Evolutionary conservation across 2,797 vertebrate genomes (phyloP).

Genomic region (Danio albolineatus): DNA sequence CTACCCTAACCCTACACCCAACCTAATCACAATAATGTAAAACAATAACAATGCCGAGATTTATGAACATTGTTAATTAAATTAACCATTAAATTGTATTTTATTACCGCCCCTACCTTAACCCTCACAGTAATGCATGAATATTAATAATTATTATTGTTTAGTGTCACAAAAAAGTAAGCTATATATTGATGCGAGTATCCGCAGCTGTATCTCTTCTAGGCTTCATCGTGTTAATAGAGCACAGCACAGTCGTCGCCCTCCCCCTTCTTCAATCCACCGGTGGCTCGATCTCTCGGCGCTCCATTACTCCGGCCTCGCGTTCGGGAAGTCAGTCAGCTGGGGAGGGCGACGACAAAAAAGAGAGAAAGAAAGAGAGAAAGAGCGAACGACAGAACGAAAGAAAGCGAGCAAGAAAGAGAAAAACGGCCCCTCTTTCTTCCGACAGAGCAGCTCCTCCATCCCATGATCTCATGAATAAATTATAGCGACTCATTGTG

Average conservation of each 20-base stretch:
- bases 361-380: conserved; percentile 55
- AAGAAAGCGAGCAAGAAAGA: conserved; percentile 61
- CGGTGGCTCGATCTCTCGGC: conserved; percentile 37
- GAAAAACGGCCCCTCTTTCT: conserved; percentile 71
- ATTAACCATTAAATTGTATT: too few species aligned
- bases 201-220: too few species aligned
- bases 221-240: background rate
- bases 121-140: too few species aligned
- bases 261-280: too few species aligned
- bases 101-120: too few species aligned
- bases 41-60: too few species aligned
- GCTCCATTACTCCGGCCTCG: conserved; percentile 63
- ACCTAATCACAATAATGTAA: too few species aligned
- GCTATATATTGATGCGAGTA: too few species aligned
- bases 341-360: conserved; percentile 64
- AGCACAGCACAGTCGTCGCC: conserved; percentile 26
- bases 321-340: conserved; percentile 59
- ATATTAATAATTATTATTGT: too few species aligned
- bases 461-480: conserved; percentile 83
- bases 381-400: background rate
- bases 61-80: too few species aligned
- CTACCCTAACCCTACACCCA: too few species aligned
- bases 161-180: too few species aligned
- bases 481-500: conserved; percentile 80
- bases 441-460: conserved; percentile 73